Percentiles rank a stretch among this genome's conserved stretches.
These are phyloP conservation scores for Operophtera brumata DNA, from an alignment of 2,888 invertebrate species.

Conservation along the genomic window DNA sequence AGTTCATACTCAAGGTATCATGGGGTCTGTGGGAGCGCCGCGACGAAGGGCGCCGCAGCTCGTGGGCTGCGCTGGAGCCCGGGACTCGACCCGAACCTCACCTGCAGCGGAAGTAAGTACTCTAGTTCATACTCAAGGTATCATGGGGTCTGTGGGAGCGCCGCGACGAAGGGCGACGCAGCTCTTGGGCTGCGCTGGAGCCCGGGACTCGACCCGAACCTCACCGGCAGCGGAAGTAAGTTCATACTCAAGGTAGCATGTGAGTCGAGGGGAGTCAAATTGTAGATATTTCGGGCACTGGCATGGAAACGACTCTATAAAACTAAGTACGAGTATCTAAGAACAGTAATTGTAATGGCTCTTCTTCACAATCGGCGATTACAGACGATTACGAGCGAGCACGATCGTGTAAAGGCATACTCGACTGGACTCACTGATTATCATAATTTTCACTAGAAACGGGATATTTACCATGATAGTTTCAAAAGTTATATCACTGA, in stretches of 20 bases:
- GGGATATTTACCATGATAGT: too few relatives aligned
- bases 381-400: too few relatives aligned
- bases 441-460: too few relatives aligned
- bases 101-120: conserved; percentile 54
- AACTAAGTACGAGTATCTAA: too few relatives aligned
- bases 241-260: conserved; percentile 34
- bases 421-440: too few relatives aligned
- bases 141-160: conserved; percentile 78
- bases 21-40: conserved; percentile 78
- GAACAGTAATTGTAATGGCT: too few relatives aligned
- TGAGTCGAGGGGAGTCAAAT: too few relatives aligned
- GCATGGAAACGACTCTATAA: too few relatives aligned
- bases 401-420: too few relatives aligned
- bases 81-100: conserved; percentile 57
- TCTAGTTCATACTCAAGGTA: conserved; percentile 41
- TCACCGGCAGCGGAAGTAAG: conserved; percentile 58
- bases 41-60: conserved; percentile 85
- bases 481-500: too few relatives aligned
- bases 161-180: conserved; percentile 82
- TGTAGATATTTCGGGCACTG: too few relatives aligned
- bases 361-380: too few relatives aligned
- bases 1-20: conserved; percentile 51
- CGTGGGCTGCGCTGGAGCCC: conserved; percentile 92
- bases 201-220: conserved; percentile 61
- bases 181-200: conserved; percentile 94